Base-by-base conservation (phyloP, 2,888 invertebrate species). In the Imbricaverruca yamaguchii region DNA sequence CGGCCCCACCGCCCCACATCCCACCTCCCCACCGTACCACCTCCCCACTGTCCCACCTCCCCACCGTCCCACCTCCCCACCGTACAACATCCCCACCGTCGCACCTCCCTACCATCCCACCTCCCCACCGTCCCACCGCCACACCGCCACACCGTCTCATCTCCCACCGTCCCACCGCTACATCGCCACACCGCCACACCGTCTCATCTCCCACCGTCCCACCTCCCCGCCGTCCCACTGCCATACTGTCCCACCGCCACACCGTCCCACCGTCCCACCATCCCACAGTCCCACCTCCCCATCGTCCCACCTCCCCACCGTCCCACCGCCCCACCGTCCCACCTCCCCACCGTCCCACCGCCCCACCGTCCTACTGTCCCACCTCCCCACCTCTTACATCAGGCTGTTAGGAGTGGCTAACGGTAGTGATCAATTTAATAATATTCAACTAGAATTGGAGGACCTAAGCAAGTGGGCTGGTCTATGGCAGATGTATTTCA, bases 41-140 rank as follows among this genome's bases (percentile, higher is more conserved):
- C 61, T 18, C 61, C 61, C 13, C 61, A 61, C 12, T 13, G 61
- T 61, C 61, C 13, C 61, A 61, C 61, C 61, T 10, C 13, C 61
- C 13, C 61, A 61, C 61, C 15, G 10, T 13, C 61, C 13, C 61
- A 61, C 12, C 61, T 6, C 13, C 61, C 13, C 61, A 61, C 12
- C 61, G 61, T 59, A 12, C 12, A 12, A 59, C 59, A 12, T 12
- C 7, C 61, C 13, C 61, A 61, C 61, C 61, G 61, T 13, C 61
- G 0, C 61, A 61, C 61, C 61, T 10, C 0, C 61, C 13, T 13
- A 61, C 13, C 11, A 2, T 61, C 61, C 13, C 61, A 61, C 61
- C 61, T 13, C 18, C 61, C 13, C 61, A 61, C 61, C 61, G 13
- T 61, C 61, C 13, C 61, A 87, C 87, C 85, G 83, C 82, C 83